phyloP scores from a whole-genome alignment of 2,113 vertebrate genomes.

The Cheirogaleus medius region DNA sequence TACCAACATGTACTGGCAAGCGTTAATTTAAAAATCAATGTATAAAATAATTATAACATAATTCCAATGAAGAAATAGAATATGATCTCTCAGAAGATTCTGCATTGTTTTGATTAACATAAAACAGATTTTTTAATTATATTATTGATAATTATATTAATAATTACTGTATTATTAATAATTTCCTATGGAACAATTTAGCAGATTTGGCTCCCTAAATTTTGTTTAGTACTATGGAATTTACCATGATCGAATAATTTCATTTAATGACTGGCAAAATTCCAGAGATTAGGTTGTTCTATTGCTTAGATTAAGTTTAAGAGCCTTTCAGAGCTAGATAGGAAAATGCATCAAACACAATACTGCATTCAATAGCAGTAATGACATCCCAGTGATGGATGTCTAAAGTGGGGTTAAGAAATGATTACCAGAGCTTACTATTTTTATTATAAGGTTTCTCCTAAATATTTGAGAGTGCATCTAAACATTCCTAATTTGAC shows the following conservation, averaged over 20 bases:
- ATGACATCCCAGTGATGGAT: not conserved
- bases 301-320: not conserved
- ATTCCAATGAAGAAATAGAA: not conserved
- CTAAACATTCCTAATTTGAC: not conserved
- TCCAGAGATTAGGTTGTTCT: not conserved
- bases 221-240: not conserved
- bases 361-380: not conserved
- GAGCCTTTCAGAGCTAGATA: not conserved
- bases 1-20: not conserved
- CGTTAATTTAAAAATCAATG: not conserved
- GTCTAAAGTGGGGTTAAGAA: not conserved
- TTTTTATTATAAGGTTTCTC: not conserved
- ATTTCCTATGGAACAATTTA: not conserved
- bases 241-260: not conserved
- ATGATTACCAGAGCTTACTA: not conserved
- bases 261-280: not conserved
- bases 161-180: not conserved
- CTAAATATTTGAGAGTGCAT: not conserved
- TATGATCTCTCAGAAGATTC: not conserved
- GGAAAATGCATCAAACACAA: not conserved
- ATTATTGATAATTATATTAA: no score
- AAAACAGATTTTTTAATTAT: not conserved
- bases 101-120: not conserved
- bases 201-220: not conserved
- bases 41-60: not conserved